phyloP scores from a whole-genome alignment of 2,797 vertebrate genomes.

The Ptychobarbus kaznakovi region DNA sequence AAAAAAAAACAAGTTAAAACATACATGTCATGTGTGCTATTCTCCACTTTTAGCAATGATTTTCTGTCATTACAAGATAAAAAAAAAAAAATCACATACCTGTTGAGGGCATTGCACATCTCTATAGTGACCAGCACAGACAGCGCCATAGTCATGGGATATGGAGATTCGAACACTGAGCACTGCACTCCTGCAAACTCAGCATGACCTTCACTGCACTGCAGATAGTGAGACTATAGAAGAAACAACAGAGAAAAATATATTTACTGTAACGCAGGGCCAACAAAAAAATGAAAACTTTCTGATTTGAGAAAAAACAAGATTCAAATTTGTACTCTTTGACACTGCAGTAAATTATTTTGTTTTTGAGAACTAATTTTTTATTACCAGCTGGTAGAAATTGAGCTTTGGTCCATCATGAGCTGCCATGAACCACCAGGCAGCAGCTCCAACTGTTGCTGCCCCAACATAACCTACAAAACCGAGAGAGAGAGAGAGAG shows the following conservation, averaged over 20 bases:
- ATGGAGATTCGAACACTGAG: conserved; percentile 82
- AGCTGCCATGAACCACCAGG: conserved; percentile 85
- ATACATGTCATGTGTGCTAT: background rate
- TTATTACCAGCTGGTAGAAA: conserved; percentile 77
- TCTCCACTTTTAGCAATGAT: background rate
- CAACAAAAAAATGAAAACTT: background rate
- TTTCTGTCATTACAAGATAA: background rate
- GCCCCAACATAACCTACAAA: conserved; percentile 77
- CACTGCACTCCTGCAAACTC: conserved; percentile 83
- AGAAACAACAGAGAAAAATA: background rate
- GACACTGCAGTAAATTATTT: background rate
- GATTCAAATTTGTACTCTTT: background rate
- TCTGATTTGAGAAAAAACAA: background rate
- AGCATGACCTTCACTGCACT: conserved; percentile 78
- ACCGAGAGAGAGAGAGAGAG: background rate
- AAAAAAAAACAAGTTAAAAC: too few species aligned
- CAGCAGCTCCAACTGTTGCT: conserved; percentile 82
- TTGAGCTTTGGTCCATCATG: conserved; percentile 80
- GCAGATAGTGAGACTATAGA: conserved; percentile 79
- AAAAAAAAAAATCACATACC: conserved; percentile 63
- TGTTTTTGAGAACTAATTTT: background rate
- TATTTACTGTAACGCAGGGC: background rate
- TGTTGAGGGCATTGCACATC: conserved; percentile 85
- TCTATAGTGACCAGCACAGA: conserved; percentile 85
- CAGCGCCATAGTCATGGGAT: conserved; percentile 84